These are phyloP conservation scores for Prunella fulvescens DNA, from an alignment of 2,113 vertebrate species.

Conservation along the genomic window DNA sequence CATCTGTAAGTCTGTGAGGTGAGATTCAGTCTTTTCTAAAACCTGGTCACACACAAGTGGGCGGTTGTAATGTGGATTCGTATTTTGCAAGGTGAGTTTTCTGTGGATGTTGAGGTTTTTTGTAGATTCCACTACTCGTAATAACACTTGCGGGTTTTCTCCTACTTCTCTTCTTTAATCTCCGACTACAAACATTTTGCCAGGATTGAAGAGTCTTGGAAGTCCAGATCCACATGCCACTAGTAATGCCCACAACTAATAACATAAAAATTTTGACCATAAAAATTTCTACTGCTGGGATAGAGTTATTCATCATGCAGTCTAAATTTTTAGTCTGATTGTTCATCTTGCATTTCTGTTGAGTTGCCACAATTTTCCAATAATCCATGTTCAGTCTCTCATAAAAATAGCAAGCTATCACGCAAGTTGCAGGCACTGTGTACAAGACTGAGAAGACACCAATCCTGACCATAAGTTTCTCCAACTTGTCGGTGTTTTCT, in stretches of 20 bases:
- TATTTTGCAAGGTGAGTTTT: slow-evolving; percentile 87
- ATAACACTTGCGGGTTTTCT: slow-evolving; percentile 89
- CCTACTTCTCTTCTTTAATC: slow-evolving; percentile 84
- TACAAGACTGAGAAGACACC: slow-evolving; percentile 95
- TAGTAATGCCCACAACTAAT: slow-evolving; percentile 94
- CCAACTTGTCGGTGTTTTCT: slow-evolving; percentile 94
- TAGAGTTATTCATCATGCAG: slow-evolving; percentile 87
- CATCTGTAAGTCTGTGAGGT: background rate
- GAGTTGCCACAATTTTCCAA: slow-evolving; percentile 83
- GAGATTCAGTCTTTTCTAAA: background rate
- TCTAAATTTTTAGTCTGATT: slow-evolving; percentile 75
- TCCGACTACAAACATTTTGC: slow-evolving; percentile 90
- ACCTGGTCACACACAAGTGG: slow-evolving; percentile 85
- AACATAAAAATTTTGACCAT: slow-evolving; percentile 98
- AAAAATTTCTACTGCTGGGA: slow-evolving; percentile 94
- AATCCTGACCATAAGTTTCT: slow-evolving; percentile 96
- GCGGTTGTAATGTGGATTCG: slow-evolving; percentile 80
- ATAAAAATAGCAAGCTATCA: slow-evolving; percentile 96
- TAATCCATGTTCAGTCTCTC: slow-evolving; percentile 93
- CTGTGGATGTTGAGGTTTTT: slow-evolving; percentile 86
- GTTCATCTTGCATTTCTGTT: slow-evolving; percentile 80
- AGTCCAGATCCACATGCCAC: slow-evolving; percentile 98
- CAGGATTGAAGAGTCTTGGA: slow-evolving; percentile 96
- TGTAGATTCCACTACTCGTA: slow-evolving; percentile 83
- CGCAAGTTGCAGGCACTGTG: slow-evolving; percentile 94